Base-by-base conservation (phyloP, 2,113 vertebrate genomes). In the Vanacampus margaritifer region DNA sequence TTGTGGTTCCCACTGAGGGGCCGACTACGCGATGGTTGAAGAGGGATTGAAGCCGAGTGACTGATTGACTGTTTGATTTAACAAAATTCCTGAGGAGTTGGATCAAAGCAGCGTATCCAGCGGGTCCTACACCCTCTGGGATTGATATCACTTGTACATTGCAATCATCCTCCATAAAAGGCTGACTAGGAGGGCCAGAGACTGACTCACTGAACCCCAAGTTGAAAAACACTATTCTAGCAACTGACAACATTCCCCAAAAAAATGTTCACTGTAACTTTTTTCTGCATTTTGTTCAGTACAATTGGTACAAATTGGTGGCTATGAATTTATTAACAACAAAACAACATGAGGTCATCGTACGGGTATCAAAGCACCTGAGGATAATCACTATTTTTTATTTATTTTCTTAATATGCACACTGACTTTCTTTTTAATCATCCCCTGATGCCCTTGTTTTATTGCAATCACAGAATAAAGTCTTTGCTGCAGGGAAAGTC, bases 11-110 rank as follows among this genome's bases (percentile, higher is more conserved):
- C 69, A 78, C 74, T 78, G 48, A 21, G 41, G 75, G 68, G 24
- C 71, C 70, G 72, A 59, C 74, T 71, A 21, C n/a, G 7, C n/a
- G 32, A 63, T 79, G 79, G 76, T 71, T 58, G 69, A 69, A 56
- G 62, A 69, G 69, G 74, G 81, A 85, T 79, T 84, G 77, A 85
- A 86, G 81, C 75, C 51, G 66, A 76, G 78, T 84, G 85, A 86
- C 77, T 81, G 79, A 88, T 85, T 58, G 32, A 21, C 56, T 59
- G 82, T 76, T 79, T 75, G 81, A 83, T 84, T 86, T 83, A 69
- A 83, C 78, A 35, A 79, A 84, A 83, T 76, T 79, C 77, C 74
- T 37, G 66, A 72, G 76, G 72, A 80, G 35, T 23, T 32, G 28
- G 28, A 32, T 2, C 28, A 32, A 32, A 32, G 28, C 28, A 32